Evolutionary conservation across 2,888 invertebrate genomes (phyloP).

Genomic region (Cecidostiba fungosa): DNA sequence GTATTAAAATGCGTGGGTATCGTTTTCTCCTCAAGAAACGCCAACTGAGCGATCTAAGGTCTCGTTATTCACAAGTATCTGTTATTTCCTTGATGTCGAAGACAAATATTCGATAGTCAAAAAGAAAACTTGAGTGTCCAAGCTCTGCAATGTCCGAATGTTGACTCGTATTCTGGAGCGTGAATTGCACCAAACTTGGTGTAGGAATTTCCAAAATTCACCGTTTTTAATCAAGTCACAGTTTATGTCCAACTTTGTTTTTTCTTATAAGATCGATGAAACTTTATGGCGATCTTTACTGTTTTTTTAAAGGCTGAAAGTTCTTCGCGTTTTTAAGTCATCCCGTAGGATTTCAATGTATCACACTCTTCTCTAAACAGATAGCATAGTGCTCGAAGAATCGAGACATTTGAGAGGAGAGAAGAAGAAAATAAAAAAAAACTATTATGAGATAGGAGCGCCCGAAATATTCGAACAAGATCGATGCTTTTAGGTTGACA

Average conservation of each 20-base stretch:
- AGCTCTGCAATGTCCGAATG: neutral
- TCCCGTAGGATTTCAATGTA: slow-evolving; percentile 35
- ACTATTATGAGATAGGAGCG: neutral
- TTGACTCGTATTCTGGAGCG: neutral
- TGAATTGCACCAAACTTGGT: slow-evolving; percentile 13
- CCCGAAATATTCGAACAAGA: slow-evolving; percentile 3
- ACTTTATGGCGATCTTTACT: neutral
- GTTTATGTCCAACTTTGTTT: neutral
- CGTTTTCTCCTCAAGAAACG: neutral
- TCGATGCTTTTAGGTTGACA: slow-evolving; percentile 56
- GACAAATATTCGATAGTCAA: neutral
- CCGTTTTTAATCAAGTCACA: slow-evolving; percentile 15
- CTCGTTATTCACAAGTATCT: neutral
- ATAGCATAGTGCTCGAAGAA: neutral
- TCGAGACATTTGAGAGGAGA: slow-evolving; percentile 39
- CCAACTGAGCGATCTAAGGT: neutral
- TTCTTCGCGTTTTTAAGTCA: slow-evolving; percentile 55
- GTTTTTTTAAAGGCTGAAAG: slow-evolving; percentile 34
- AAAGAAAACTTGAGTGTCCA: neutral
- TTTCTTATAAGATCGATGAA: slow-evolving; percentile 27
- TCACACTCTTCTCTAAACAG: slow-evolving; percentile 14
- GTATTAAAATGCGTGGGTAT: neutral
- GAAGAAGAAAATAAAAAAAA: slow-evolving; percentile 12
- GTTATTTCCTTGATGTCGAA: neutral
- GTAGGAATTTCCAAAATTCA: neutral